Evolutionary conservation across 2,113 vertebrate species (phyloP).

Genomic region (Xerus inauris): DNA sequence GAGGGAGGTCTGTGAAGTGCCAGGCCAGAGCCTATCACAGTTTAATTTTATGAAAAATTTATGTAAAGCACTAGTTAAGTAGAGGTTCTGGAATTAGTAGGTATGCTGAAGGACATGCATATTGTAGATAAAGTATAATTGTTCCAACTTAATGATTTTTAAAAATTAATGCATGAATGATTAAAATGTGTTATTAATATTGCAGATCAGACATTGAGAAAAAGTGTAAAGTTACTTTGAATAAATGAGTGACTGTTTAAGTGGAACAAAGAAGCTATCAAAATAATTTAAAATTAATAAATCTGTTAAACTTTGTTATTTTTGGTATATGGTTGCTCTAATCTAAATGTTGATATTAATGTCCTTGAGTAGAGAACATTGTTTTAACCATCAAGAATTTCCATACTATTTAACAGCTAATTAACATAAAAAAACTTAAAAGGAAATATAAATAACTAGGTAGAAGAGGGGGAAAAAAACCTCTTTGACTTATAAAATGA

Average conservation of each 20-base stretch:
- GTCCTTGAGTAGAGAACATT: constrained; percentile 1
- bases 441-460: background rate
- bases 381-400: constrained; percentile 18
- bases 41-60: background rate
- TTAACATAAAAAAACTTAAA: background rate
- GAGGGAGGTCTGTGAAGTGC: background rate
- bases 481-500: background rate
- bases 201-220: background rate
- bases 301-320: background rate
- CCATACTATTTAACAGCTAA: background rate
- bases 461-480: accelerated
- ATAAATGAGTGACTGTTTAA: background rate
- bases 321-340: background rate
- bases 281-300: constrained; percentile 2
- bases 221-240: background rate
- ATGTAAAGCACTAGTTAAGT: background rate
- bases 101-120: background rate
- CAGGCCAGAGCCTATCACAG: background rate
- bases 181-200: background rate
- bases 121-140: background rate
- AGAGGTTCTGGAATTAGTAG: background rate
- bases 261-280: background rate
- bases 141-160: background rate
- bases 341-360: constrained; percentile 30
- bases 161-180: background rate